Percentiles rank a stretch among this genome's conserved stretches.
Conservation (phyloP, 2,797 vertebrate species). For the Melopsittacus undulatus region DNA sequence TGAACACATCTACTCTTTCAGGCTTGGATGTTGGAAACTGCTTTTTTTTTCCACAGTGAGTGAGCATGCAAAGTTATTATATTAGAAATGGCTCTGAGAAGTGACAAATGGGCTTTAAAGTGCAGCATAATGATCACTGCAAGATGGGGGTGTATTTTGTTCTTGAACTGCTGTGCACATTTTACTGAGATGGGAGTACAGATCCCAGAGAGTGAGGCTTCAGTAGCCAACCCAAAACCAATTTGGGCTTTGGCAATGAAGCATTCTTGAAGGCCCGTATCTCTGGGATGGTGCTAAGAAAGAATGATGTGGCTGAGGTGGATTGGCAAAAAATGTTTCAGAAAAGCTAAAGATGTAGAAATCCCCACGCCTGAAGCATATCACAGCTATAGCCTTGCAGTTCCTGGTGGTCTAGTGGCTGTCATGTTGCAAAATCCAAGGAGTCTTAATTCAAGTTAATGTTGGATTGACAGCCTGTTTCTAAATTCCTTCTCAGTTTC, state of each 20-base stretch:
- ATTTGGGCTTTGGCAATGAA: neutral
- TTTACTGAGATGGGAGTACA: neutral
- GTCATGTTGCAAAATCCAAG: neutral
- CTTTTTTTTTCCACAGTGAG: neutral
- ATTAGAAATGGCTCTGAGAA: conserved; percentile 27
- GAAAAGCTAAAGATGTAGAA: neutral
- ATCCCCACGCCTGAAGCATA: neutral
- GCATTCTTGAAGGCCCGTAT: neutral
- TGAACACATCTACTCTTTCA: conserved; percentile 15
- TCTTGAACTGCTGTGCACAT: neutral
- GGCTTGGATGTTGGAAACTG: conserved; percentile 4
- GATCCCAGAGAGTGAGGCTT: neutral
- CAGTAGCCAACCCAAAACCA: neutral
- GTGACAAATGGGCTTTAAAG: conserved; percentile 45
- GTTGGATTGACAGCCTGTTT: neutral
- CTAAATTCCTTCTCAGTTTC: neutral
- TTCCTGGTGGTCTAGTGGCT: neutral
- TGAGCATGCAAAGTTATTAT: neutral
- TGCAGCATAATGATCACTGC: neutral
- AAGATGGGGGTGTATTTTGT: neutral
- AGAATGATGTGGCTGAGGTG: neutral
- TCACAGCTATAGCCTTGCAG: neutral
- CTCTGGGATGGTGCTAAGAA: neutral
- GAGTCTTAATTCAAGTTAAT: neutral
- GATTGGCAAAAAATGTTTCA: neutral